Evolutionary conservation across 92 coral and sea anemone species (phyloP).

Genomic region (Montipora capitata): DNA sequence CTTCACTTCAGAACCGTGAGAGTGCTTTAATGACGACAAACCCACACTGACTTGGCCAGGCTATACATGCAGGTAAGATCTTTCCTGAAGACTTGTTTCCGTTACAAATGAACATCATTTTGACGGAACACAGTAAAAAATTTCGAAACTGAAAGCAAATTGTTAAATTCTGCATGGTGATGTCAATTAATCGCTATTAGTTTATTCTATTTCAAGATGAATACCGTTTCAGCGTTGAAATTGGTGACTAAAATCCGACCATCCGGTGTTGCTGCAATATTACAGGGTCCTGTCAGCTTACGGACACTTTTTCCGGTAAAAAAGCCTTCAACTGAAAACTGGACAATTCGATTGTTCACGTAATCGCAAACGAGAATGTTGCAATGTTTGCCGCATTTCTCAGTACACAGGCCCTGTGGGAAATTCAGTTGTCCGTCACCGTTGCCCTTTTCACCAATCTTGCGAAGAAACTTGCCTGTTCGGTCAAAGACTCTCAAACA

Average conservation of each 20-base stretch:
- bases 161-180: too few species aligned
- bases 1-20: too few species aligned
- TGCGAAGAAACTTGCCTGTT: not conserved
- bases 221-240: not conserved
- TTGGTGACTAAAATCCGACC: not conserved
- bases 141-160: too few species aligned
- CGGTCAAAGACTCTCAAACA: not conserved
- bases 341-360: not conserved
- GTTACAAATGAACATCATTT: too few species aligned
- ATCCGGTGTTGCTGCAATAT: not conserved
- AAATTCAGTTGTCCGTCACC: not conserved
- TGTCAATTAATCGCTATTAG: too few species aligned
- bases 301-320: not conserved
- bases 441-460: not conserved
- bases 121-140: too few species aligned
- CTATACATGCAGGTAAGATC: too few species aligned
- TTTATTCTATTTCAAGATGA: not conserved
- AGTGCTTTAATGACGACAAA: too few species aligned
- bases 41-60: too few species aligned
- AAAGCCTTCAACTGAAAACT: not conserved
- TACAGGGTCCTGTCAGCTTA: not conserved
- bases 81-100: too few species aligned
- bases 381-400: not conserved
- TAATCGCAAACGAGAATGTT: not conserved
- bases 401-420: not conserved